Evolutionary conservation across 2,113 vertebrate species (phyloP), one percentile per base, ranked within the genome.

Genomic region (Probosciger aterrimus): DNA sequence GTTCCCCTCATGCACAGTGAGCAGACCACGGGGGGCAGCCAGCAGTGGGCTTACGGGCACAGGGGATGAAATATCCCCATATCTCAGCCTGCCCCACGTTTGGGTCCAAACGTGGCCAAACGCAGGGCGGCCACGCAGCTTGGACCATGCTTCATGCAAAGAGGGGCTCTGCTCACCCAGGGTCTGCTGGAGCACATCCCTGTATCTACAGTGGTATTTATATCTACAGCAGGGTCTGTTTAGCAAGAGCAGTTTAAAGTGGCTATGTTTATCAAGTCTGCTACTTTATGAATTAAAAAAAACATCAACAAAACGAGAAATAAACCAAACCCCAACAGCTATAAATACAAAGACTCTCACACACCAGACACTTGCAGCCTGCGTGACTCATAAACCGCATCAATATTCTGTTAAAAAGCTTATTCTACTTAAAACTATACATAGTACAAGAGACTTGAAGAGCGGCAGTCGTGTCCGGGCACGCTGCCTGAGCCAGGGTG

Each of bases 391-490:
- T 97, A 98, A 97, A 97, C 82, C 37, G 96, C 96, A 97, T 97
- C 97, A 94, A 96, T 92, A 82, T 95, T 97, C 95, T 97, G 96
- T 97, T 94, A 97, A 97, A 97, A 97, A 98, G 98, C 97, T 98
- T 98, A 98, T 97, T 98, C 98, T 98, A 98, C 96, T 96, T 93
- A 96, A 97, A 98, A 97, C 96, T 96, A 94, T 97, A 97, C 86
- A 96, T 93, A 98, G 95, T 97, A 98, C 97, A 84, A 94, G 94
- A 97, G 96, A 97, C 89, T 6, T 4, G 52, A 93, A 88, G 92
- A 92, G 95, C 83, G 97, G 97, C 97, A 97, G 96, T 95, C 94
- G 90, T 95, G 95, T n/a, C 57, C 6, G 50, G 96, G 95, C 97
- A 97, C 73, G 77, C 93, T 93, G 95, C 93, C 97, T 52, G 97